These are phyloP conservation scores for Dynastes maya DNA, from an alignment of 2,888 invertebrate genomes.

Conservation along the genomic window DNA sequence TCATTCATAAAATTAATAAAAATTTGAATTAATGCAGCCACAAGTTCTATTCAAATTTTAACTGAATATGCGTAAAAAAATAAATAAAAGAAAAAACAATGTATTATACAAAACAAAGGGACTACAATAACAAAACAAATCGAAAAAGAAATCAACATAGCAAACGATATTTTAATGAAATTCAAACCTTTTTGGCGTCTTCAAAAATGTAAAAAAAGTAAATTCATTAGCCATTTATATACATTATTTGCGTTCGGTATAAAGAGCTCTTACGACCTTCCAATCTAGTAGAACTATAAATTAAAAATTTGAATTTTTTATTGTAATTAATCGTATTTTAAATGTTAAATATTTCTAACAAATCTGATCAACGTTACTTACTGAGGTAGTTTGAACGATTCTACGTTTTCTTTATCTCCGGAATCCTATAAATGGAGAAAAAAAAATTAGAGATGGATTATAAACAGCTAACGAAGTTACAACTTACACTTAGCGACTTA, in stretches of 20 bases:
- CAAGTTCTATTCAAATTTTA: no score
- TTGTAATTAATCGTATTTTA: not conserved
- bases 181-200: constrained; percentile 30
- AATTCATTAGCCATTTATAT: constrained; percentile 27
- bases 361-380: constrained; percentile 31
- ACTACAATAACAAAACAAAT: constrained; percentile 2
- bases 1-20: no score
- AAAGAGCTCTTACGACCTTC: constrained; percentile 38
- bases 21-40: no score
- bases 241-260: constrained; percentile 35
- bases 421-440: constrained; percentile 17
- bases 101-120: constrained; percentile 19
- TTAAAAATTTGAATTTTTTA: constrained; percentile 17
- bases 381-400: constrained; percentile 53
- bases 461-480: not conserved
- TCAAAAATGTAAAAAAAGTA: constrained; percentile 16
- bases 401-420: constrained; percentile 45
- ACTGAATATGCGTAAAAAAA: no score
- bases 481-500: constrained; percentile 49
- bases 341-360: not conserved
- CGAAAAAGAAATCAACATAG: not conserved
- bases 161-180: constrained; percentile 1
- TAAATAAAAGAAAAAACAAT: not conserved
- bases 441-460: not conserved
- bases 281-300: constrained; percentile 43